These are phyloP conservation scores for Brachyrhaphis roseni DNA, from an alignment of 2,797 vertebrate genomes.

Conservation along the genomic window DNA sequence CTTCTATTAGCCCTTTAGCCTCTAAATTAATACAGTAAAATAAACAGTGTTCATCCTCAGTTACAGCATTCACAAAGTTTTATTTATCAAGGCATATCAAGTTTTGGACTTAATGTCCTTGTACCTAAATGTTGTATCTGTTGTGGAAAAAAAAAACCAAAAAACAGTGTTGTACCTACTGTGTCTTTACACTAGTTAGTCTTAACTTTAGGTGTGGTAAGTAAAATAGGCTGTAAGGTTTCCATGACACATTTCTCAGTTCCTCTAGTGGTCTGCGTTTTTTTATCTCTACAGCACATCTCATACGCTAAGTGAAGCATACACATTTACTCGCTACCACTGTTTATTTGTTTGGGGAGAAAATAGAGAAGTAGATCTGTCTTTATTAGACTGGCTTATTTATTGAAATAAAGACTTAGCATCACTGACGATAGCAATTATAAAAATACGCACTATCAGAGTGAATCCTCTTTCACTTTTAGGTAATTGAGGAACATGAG, in stretches of 20 bases:
- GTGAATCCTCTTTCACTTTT: background rate
- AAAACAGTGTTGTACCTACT: background rate
- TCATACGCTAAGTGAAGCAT: background rate
- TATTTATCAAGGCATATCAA: background rate
- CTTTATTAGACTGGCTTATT: background rate
- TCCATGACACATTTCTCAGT: conserved; percentile 48
- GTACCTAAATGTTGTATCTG: background rate
- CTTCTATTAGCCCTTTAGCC: background rate
- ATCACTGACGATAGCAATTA: background rate
- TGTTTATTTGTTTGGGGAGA: background rate
- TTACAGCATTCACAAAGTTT: background rate
- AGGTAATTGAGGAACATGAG: background rate
- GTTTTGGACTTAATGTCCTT: background rate
- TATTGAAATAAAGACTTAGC: background rate
- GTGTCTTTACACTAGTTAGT: background rate
- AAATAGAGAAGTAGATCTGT: background rate
- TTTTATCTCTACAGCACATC: conserved; percentile 4
- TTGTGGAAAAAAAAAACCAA: background rate
- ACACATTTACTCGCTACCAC: background rate
- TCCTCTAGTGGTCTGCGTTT: conserved; percentile 28
- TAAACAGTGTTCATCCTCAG: background rate
- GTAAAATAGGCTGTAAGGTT: conserved; percentile 9
- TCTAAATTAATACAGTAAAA: background rate
- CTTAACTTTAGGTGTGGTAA: background rate
- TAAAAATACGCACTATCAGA: background rate